A percentile compares a stretch with the other conserved stretches of the same genome.
Conservation (phyloP, 2,797 vertebrate genomes). For the Brachymystax lenok region DNA sequence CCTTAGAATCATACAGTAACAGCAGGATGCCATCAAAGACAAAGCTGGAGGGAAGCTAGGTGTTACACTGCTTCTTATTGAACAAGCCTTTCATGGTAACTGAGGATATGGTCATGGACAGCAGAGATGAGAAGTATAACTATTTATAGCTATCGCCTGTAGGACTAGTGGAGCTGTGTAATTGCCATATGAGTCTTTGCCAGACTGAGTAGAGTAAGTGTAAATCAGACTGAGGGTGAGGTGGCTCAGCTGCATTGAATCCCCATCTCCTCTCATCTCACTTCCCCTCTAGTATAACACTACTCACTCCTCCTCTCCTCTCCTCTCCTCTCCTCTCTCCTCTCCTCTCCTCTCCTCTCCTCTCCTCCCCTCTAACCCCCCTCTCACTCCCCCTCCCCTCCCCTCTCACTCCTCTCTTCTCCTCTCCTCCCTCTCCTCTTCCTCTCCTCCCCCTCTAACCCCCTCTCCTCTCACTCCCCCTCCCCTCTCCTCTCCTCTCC, state of each 20-base stretch:
- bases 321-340: too few relatives aligned
- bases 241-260: too few relatives aligned
- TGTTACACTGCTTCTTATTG: background rate
- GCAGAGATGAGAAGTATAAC: background rate
- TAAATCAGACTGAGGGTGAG: too few relatives aligned
- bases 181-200: too few relatives aligned
- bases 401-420: background rate
- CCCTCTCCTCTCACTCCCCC: background rate
- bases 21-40: background rate
- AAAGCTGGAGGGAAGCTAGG: background rate
- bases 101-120: constrained; percentile 9
- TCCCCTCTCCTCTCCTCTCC: too few relatives aligned
- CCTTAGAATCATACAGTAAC: too few relatives aligned
- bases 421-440: too few relatives aligned
- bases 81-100: background rate
- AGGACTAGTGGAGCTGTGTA: background rate
- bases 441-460: background rate
- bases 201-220: too few relatives aligned
- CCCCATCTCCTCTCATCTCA: too few relatives aligned
- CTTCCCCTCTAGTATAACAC: too few relatives aligned
- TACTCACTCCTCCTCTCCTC: too few relatives aligned
- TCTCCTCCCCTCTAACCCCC: background rate
- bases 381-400: background rate
- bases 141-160: background rate
- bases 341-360: background rate